Percentiles rank a stretch among this genome's conserved stretches.
Conservation (phyloP, 2,888 invertebrate genomes). For the Ypsolopha scabrella region DNA sequence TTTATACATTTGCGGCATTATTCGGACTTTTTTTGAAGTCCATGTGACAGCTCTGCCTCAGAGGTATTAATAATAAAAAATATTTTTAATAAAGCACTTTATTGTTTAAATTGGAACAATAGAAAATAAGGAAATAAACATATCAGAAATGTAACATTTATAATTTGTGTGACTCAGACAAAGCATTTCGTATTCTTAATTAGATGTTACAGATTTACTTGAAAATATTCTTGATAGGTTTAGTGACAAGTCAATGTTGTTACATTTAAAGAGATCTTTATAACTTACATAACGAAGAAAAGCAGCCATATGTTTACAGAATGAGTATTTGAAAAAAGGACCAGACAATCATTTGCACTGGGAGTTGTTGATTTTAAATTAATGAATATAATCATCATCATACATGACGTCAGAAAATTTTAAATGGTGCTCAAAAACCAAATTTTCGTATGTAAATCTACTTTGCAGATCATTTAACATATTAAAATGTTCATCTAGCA, state of each 20-base stretch:
- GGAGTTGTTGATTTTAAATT: no score
- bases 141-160: constrained; percentile 1
- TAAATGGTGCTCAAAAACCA: not conserved
- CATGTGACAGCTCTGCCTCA: constrained; percentile 2
- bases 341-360: not conserved
- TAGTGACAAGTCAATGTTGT: not conserved
- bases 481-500: no score
- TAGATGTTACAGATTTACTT: not conserved
- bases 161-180: not conserved
- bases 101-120: constrained; percentile 22
- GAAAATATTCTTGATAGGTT: not conserved
- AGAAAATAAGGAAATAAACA: constrained; percentile 8
- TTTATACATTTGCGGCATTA: no score
- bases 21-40: no score
- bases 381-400: no score
- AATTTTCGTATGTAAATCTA: not conserved
- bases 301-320: not conserved
- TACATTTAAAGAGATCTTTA: not conserved
- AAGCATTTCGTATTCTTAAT: not conserved
- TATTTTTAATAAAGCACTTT: constrained; percentile 24
- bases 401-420: no score
- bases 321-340: not conserved
- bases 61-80: constrained; percentile 10
- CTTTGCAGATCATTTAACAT: no score
- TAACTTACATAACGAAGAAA: not conserved